These are phyloP conservation scores for Azemiops feae DNA, from an alignment of 2,113 vertebrate genomes.

Conservation along the genomic window DNA sequence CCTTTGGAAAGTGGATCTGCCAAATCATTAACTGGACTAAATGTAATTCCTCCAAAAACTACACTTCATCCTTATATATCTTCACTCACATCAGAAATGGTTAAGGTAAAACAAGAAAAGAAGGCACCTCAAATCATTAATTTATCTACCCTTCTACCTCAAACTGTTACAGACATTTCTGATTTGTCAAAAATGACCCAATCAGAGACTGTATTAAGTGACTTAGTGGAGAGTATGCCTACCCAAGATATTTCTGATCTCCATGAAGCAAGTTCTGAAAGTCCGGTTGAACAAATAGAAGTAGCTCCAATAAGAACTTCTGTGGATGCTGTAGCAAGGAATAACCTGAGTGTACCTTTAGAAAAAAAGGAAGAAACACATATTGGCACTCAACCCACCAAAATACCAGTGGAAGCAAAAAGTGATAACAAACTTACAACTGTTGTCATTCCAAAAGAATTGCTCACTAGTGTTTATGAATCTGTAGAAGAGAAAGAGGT, in stretches of 20 bases:
- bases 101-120: constrained; percentile 56
- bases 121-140: constrained; percentile 48
- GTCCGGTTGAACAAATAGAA: constrained; percentile 74
- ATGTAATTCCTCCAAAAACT: constrained; percentile 40
- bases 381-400: constrained; percentile 44
- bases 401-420: constrained; percentile 63
- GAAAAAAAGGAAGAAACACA: constrained; percentile 44
- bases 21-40: constrained; percentile 55
- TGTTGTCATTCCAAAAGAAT: constrained; percentile 56
- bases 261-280: constrained; percentile 63
- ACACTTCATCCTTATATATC: constrained; percentile 46
- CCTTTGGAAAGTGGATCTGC: constrained; percentile 61
- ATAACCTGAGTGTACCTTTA: constrained; percentile 46
- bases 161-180: constrained; percentile 52
- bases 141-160: constrained; percentile 60
- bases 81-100: constrained; percentile 32
- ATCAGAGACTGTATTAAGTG: constrained; percentile 23
- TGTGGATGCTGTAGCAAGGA: constrained; percentile 50
- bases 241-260: constrained; percentile 63
- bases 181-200: constrained; percentile 52
- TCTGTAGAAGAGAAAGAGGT: constrained; percentile 50
- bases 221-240: constrained; percentile 37
- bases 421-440: constrained; percentile 61
- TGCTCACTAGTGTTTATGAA: constrained; percentile 38
- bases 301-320: constrained; percentile 69